These are phyloP conservation scores for Hemicordylus capensis DNA, from an alignment of 2,113 vertebrate species.

Conservation along the genomic window DNA sequence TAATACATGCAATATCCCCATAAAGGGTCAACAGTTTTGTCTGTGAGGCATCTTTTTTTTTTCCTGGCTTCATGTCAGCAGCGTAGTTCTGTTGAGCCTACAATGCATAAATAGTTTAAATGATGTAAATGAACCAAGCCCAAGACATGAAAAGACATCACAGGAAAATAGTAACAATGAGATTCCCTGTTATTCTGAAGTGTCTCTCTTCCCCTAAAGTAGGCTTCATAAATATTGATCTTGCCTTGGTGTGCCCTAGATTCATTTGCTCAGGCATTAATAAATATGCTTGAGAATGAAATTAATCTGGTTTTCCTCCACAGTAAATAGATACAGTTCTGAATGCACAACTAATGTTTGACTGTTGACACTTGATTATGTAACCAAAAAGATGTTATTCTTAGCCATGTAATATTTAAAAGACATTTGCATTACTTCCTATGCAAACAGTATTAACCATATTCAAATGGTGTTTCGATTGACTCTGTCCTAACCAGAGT, in stretches of 20 bases:
- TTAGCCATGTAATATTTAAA: constrained; percentile 23
- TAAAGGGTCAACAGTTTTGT: rapidly evolving
- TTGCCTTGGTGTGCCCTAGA: constrained; percentile 28
- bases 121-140: constrained; percentile 32
- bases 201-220: constrained; percentile 55
- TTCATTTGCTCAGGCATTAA: constrained; percentile 59
- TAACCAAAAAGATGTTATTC: constrained; percentile 10
- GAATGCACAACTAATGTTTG: constrained; percentile 27
- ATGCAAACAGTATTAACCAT: constrained; percentile 14
- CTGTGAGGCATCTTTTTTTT: rapidly evolving
- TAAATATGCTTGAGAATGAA: constrained; percentile 60
- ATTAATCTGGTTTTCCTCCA: constrained; percentile 57
- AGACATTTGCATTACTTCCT: constrained; percentile 19
- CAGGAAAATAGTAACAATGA: constrained; percentile 47
- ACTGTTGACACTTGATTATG: neutral
- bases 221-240: constrained; percentile 60
- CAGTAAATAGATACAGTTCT: constrained; percentile 9
- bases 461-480: neutral
- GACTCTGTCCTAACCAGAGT: neutral
- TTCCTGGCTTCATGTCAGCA: neutral
- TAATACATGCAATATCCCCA: rapidly evolving
- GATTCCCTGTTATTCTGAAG: constrained; percentile 39
- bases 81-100: constrained; percentile 23
- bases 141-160: constrained; percentile 29
- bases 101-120: neutral